These are phyloP conservation scores for Eupithecia abbreviata DNA, from an alignment of 2,888 invertebrate species.

Conservation along the genomic window DNA sequence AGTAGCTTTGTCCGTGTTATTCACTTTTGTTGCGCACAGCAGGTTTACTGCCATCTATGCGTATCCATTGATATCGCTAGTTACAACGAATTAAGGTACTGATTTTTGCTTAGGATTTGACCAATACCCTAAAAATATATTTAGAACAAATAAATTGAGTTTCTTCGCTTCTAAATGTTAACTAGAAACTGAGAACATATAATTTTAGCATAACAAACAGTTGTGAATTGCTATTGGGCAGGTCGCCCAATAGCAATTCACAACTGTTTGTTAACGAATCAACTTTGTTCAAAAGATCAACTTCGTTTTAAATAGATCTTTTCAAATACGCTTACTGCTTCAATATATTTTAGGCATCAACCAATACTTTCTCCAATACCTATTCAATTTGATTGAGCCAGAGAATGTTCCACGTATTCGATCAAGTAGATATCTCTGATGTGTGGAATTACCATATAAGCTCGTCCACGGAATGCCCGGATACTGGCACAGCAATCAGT, in stretches of 20 bases:
- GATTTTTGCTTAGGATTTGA: too few relatives aligned
- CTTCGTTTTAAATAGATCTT: too few relatives aligned
- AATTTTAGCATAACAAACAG: too few relatives aligned
- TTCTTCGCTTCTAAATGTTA: too few relatives aligned
- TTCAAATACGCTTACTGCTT: too few relatives aligned
- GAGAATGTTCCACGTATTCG: conserved; percentile 15
- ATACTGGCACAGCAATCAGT: conserved; percentile 22
- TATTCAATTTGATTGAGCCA: conserved; percentile 2
- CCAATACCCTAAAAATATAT: too few relatives aligned
- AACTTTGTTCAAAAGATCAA: too few relatives aligned
- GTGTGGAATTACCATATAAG: conserved; percentile 39
- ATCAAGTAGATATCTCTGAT: conserved; percentile 27
- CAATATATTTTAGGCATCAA: background rate
- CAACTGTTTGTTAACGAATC: too few relatives aligned
- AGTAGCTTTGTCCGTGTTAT: conserved; percentile 46
- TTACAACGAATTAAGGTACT: background rate
- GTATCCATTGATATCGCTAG: conserved; percentile 13
- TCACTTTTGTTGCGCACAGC: conserved; percentile 50
- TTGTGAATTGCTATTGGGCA: too few relatives aligned
- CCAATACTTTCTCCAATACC: background rate
- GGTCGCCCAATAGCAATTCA: too few relatives aligned
- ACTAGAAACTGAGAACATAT: too few relatives aligned
- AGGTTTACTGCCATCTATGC: conserved; percentile 47
- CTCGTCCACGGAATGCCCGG: conserved; percentile 30
- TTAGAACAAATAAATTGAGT: too few relatives aligned